phyloP scores from a whole-genome alignment of 2,888 invertebrate species.

The Elmis aenea region DNA sequence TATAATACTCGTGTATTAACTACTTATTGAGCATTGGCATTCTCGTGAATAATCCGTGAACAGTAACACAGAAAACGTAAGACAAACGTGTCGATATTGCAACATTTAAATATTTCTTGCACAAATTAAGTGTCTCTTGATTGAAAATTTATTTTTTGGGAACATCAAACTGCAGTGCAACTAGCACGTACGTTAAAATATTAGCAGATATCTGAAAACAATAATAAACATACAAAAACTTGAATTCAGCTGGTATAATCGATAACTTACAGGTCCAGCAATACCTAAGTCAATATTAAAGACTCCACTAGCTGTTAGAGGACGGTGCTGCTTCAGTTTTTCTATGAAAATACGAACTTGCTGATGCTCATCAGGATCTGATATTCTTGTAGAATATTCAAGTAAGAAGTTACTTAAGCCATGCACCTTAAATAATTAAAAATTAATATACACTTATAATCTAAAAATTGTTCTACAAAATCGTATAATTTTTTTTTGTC shows the following conservation, averaged over 20 bases:
- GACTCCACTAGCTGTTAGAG: conserved; percentile 42
- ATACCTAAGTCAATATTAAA: conserved; percentile 43
- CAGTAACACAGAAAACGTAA: no score
- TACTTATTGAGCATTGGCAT: no score
- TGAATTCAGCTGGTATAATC: not conserved
- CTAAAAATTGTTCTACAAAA: conserved; percentile 1
- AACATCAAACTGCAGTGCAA: conserved; percentile 44
- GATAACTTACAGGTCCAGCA: conserved; percentile 41
- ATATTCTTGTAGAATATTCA: conserved; percentile 41
- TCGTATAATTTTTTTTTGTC: no score
- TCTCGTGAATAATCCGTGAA: no score
- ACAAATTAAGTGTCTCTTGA: not conserved
- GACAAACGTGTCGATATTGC: no score
- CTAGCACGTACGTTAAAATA: conserved; percentile 44
- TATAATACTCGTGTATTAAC: no score
- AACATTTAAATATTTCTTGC: conserved; percentile 1
- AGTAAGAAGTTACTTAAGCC: conserved; percentile 38
- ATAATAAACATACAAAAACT: no score
- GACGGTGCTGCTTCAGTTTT: conserved; percentile 40
- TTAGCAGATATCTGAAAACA: conserved; percentile 43
- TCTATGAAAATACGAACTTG: conserved; percentile 44
- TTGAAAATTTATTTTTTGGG: no score
- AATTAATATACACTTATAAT: conserved; percentile 7
- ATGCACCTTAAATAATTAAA: conserved; percentile 40
- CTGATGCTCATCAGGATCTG: conserved; percentile 37